phyloP scores from a whole-genome alignment of 2,888 invertebrate genomes.

The Drosophila formosana region DNA sequence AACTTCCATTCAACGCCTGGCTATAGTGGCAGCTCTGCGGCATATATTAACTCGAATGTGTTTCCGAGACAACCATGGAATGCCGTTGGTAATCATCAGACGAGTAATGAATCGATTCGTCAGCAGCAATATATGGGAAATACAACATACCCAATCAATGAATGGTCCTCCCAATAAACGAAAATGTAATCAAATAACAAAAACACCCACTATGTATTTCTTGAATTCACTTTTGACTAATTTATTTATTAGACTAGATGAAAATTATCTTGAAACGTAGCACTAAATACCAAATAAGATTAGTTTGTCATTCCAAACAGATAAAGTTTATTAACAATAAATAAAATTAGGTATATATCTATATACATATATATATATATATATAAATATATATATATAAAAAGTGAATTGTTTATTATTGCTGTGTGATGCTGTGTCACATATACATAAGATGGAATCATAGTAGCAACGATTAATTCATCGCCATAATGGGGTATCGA shows the following conservation, averaged over 20 bases:
- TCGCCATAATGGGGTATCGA: not conserved
- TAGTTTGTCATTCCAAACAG: conserved; percentile 59
- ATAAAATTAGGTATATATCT: conserved; percentile 51
- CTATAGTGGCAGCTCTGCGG: conserved; percentile 65
- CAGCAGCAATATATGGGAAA: conserved; percentile 71
- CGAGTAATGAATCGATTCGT: conserved; percentile 63
- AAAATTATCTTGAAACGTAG: conserved; percentile 55
- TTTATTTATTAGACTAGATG: conserved; percentile 57
- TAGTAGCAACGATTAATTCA: too few species aligned
- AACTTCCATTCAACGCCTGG: conserved; percentile 71
- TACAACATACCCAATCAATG: conserved; percentile 62
- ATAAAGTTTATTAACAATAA: conserved; percentile 53
- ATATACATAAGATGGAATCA: too few species aligned
- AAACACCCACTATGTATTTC: conserved; percentile 26
- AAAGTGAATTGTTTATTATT: not conserved
- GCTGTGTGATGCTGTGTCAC: too few species aligned
- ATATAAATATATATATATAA: conserved; percentile 13
- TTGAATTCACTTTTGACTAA: conserved; percentile 46
- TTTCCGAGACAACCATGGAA: conserved; percentile 74
- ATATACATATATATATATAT: conserved; percentile 12
- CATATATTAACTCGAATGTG: conserved; percentile 68
- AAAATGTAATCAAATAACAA: conserved; percentile 34
- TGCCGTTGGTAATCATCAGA: conserved; percentile 62
- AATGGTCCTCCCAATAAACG: conserved; percentile 69
- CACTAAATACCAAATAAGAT: conserved; percentile 54